phyloP scores from a whole-genome alignment of 2,888 invertebrate species.

The Epinotia bilunana region DNA sequence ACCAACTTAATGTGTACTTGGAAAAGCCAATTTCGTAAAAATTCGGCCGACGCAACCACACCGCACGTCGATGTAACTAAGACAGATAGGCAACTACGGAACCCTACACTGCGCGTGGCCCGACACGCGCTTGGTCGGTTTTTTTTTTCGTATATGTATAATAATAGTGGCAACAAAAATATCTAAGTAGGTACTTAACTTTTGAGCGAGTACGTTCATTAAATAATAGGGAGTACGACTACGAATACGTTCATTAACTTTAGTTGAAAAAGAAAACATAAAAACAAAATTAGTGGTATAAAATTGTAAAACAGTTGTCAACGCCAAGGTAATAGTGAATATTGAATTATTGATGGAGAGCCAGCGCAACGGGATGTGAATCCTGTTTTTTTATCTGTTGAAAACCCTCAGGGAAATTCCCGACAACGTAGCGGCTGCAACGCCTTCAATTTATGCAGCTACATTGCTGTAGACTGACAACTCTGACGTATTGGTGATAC shows the following conservation, averaged over 20 bases:
- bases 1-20: no score
- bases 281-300: conserved; percentile 60
- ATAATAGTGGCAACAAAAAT: neutral
- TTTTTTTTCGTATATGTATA: no score
- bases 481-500: conserved; percentile 67
- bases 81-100: no score
- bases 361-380: conserved; percentile 65
- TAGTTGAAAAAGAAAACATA: neutral
- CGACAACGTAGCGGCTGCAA: conserved; percentile 68
- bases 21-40: no score
- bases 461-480: conserved; percentile 70
- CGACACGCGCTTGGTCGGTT: no score
- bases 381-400: conserved; percentile 66
- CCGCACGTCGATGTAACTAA: no score
- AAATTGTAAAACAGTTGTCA: conserved; percentile 66
- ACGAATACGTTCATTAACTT: neutral
- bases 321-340: conserved; percentile 63
- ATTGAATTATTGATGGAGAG: conserved; percentile 77
- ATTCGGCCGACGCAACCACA: no score
- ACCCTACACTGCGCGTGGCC: no score
- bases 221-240: neutral
- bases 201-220: no score
- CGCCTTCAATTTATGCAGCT: conserved; percentile 80
- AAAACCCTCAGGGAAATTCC: conserved; percentile 79
- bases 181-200: no score